Base-by-base conservation (phyloP, 2,113 vertebrate genomes). In the Crotalus tigris region DNA sequence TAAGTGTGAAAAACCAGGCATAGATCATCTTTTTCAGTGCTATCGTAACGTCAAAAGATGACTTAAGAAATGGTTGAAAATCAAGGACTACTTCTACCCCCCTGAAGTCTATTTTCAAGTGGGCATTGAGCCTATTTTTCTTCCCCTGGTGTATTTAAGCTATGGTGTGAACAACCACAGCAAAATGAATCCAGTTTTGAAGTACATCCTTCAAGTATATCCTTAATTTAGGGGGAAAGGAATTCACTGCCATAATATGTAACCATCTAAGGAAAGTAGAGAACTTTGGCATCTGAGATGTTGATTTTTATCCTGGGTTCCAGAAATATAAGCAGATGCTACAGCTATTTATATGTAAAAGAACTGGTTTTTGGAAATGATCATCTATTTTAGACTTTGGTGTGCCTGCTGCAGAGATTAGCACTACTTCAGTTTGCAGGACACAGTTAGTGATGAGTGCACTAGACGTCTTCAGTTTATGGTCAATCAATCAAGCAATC, bases 301-400 rank as follows among this genome's bases (percentile, higher is more conserved):
- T 23, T 54, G 39, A 1, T 46, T 46, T 85, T 55, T 85, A 7
- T 57, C 69, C 33, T 57, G 13, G 49, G 90, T 46, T 46, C 46
- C 51, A 26, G 33, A 1, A 94, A 91, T 17, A 91, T 13, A 46
- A 93, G 54, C 0, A 13, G 10, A 46, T 92, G 90, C 81, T 29
- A 61, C 88, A 86, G 87, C 0, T 7, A 92, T 59, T 54, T 92
- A 39, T 2, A 13, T 93, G 91, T 46, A 44, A 26, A 92, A 94
- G n/a, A 21, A 91, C 93, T 91, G 92, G 61, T 13, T 91, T 90
- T 87, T 55, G 69, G 94, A 53, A 91, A 75, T 93, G 89, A 85
- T 95, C 94, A 87, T 5, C 1, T 64, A 3, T 88, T 91, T 59
- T 54, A 26, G 13, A 33, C n/a, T 75, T 75, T n/a, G n/a, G 15